Evolutionary conservation across 30 jellyfish, hydroid and myxozoan genomes (phyloP), one percentile per base, ranked within the genome.

Genomic region (Clytia hemisphaerica): DNA sequence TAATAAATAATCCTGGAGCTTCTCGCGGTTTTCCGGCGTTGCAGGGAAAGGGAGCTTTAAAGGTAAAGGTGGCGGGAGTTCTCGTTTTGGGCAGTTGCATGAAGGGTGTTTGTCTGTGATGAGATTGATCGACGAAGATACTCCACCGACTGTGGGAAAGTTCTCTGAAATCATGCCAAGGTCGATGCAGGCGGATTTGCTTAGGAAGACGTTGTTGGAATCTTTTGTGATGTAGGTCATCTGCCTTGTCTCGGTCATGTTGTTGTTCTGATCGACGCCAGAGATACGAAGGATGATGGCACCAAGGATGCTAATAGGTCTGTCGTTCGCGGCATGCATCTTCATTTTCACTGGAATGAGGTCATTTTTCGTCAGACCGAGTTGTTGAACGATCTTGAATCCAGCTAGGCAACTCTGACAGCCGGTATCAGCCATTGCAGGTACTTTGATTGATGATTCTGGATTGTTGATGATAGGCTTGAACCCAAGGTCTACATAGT

Each of bases 31-130:
- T 16, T 40, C 53, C 14, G 53, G 10, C 10, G 53, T 40, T 16
- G 53, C 53, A 7, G 53, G 53, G 16, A 40, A 40, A 7, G 53
- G 53, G 10, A 7, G 53, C 16, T 16, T 7, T 10, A 16, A 40
- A 16, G 53, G 53, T 40, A 10, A 7, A 10, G 53, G n/a, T n/a
- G n/a, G n/a, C n/a, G n/a, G n/a, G n/a, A n/a, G n/a, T n/a, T n/a
- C n/a, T n/a, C n/a, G n/a, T n/a, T n/a, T 40, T 40, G 53, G 53
- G 53, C 53, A 40, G 53, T 10, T 40, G 53, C 53, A 40, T 40
- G 53, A 16, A 7, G 53, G 53, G 10, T 10, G 16, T 7, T 40
- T 16, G 16, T 40, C 53, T 10, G 10, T 16, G 16, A 40, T 40
- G 53, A 16, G 14, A 16, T 40, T 40, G 53, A 7, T 40, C 53